Percentiles rank a stretch among this genome's conserved stretches.
Evolutionary conservation across 2,113 vertebrate genomes (phyloP).

Genomic region (Dicerorhinus sumatrensis): DNA sequence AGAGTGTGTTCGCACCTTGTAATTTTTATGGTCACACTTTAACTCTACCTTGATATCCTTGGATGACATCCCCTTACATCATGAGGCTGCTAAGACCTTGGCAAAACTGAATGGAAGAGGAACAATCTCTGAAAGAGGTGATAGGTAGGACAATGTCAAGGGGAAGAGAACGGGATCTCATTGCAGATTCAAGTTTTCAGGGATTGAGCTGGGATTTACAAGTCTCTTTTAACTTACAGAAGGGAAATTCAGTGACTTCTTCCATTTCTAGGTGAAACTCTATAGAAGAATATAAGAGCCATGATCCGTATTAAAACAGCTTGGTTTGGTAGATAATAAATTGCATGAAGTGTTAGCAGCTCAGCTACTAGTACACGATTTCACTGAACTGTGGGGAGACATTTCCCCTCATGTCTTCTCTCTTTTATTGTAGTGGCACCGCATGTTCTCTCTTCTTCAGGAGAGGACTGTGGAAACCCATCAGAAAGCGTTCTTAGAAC

Average conservation of each 20-base stretch:
- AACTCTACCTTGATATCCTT: conserved; percentile 65
- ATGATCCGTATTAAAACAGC: conserved; percentile 23
- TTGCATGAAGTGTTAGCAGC: neutral
- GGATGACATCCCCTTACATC: conserved; percentile 70
- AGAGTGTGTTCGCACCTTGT: conserved; percentile 80
- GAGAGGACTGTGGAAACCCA: neutral
- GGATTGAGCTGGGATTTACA: conserved; percentile 48
- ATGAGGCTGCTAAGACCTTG: conserved; percentile 45
- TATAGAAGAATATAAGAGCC: neutral
- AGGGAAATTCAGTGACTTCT: conserved; percentile 62
- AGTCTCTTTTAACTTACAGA: conserved; percentile 67
- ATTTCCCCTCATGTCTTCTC: neutral
- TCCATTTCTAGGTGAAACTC: neutral
- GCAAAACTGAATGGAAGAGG: conserved; percentile 75
- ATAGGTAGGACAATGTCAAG: conserved; percentile 68
- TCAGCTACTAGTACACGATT: neutral
- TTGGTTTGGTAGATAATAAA: neutral
- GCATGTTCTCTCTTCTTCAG: neutral
- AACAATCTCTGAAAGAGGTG: conserved; percentile 56
- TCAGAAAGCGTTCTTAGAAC: neutral
- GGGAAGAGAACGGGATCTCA: conserved; percentile 38
- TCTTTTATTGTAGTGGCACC: neutral
- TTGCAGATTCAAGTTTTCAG: conserved; percentile 67
- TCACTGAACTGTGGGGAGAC: neutral
- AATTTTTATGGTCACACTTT: conserved; percentile 77